Evolutionary conservation across 1,140 invertebrate species (phyloP), one percentile per base, ranked within the genome.

Genomic region (Platyscapa corneri): DNA sequence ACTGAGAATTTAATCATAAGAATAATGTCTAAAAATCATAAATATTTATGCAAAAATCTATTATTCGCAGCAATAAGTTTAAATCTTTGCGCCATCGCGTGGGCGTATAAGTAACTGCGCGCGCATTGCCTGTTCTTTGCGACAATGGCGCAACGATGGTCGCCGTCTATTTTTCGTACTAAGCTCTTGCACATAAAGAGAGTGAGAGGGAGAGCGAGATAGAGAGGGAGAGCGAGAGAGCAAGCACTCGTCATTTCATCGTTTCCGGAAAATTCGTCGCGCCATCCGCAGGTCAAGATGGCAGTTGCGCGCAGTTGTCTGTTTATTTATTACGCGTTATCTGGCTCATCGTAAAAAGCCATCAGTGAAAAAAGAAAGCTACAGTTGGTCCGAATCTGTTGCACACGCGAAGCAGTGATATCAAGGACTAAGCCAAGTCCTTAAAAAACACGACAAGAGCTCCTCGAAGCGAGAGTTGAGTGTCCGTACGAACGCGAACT

Each of bases 281-380:
- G 72, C 67, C 83, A 81, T 80, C 65, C 23, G 20, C 46, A 77
- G 76, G 30, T 70, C 84, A 87, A 85, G 86, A 88, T 89, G 87
- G 89, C 87, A 89, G 89, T 88, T 87, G 87, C 88, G 89, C 88
- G 89, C 86, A 90, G 87, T 90, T 87, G 84, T 87, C 87, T 91
- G 90, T 91, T 91, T 91, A 90, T 91, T 91, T 91, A 91, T 89
- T 88, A 89, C 81, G 84, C 86, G 87, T 84, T 84, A 84, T 78
- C 76, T 84, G 72, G 75, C 56, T 46, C 83, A 72, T 78, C 83
- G 23, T 79, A 67, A 64, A 65, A 23, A 77, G 18, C 32, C 53
- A 8, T 10, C 37, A 32, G 39, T 23, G 16, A 37, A 12, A 46
- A 46, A 46, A 46, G 12, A 46, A 12, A 5, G 42, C 42, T 5